These are phyloP conservation scores for Hephaestus fuliginosus DNA, from an alignment of 2,797 vertebrate genomes.

Conservation along the genomic window DNA sequence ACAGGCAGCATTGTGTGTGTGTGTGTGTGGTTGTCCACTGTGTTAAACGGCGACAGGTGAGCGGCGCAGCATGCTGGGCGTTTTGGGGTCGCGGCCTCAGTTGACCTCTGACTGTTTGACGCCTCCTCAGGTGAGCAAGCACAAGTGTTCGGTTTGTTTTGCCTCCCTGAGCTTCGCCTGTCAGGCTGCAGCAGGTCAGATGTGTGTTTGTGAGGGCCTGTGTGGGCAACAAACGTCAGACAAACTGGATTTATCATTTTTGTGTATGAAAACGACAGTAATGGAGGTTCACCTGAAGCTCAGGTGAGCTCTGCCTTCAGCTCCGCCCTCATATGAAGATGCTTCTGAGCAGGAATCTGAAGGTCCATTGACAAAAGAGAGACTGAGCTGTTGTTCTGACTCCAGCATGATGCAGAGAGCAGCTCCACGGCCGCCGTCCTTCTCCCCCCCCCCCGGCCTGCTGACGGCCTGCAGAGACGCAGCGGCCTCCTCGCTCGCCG, in stretches of 20 bases:
- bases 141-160: constrained; percentile 36
- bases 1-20: background rate
- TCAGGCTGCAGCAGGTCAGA: constrained; percentile 22
- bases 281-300: constrained; percentile 50
- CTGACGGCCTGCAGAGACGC: constrained; percentile 18
- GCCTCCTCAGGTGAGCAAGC: constrained; percentile 48
- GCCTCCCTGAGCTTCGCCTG: background rate
- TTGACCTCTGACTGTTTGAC: constrained; percentile 42
- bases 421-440: no score
- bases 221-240: constrained; percentile 39
- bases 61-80: constrained; percentile 50
- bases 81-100: constrained; percentile 37
- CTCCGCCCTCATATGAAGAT: constrained; percentile 14
- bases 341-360: background rate
- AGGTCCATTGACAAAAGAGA: no score
- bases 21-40: constrained; percentile 7
- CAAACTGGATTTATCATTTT: constrained; percentile 33
- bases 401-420: no score
- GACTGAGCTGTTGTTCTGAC: no score
- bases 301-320: constrained; percentile 28
- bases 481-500: constrained; percentile 14
- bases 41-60: constrained; percentile 66
- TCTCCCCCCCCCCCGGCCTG: no score
- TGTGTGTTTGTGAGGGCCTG: constrained; percentile 39
- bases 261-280: constrained; percentile 35